A percentile compares a stretch with the other conserved stretches of the same genome.
Conservation (phyloP, 2,113 vertebrate genomes). For the Cairina moschata region DNA sequence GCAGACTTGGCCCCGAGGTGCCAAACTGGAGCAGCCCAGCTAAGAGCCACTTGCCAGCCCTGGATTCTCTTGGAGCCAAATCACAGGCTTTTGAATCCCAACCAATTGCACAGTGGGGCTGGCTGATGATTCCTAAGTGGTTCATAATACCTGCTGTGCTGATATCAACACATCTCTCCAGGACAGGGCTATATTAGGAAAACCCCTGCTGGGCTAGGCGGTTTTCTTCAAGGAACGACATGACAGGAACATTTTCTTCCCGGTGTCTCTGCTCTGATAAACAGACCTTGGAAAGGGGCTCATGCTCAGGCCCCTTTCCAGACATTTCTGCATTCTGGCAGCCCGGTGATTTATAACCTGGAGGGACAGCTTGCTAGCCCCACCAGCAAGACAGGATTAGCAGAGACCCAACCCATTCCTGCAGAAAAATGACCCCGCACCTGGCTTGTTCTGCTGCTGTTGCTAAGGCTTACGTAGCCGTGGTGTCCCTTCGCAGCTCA, state of each 20-base stretch:
- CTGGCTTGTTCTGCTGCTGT: background rate
- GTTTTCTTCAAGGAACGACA: slow-evolving; percentile 12
- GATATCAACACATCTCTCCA: slow-evolving; percentile 47
- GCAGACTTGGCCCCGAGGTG: background rate
- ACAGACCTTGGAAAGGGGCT: slow-evolving; percentile 10
- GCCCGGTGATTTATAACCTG: background rate
- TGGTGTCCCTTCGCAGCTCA: background rate
- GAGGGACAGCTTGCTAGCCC: background rate
- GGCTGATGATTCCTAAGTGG: slow-evolving; percentile 40
- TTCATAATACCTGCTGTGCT: slow-evolving; percentile 54
- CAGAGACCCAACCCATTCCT: background rate
- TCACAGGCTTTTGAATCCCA: slow-evolving; percentile 38
- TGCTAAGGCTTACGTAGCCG: background rate
- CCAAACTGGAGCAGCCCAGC: slow-evolving; percentile 6
- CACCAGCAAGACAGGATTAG: background rate
- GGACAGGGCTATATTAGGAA: slow-evolving; percentile 35
- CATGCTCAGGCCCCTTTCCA: background rate
- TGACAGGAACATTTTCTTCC: slow-evolving; percentile 24
- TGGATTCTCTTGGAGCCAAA: slow-evolving; percentile 14
- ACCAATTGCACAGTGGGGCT: slow-evolving; percentile 36
- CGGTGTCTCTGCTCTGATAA: background rate
- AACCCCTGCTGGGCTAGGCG: background rate
- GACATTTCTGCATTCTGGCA: background rate
- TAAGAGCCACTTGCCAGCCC: slow-evolving; percentile 29
- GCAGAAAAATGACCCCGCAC: background rate